Percentiles rank a stretch among this genome's conserved stretches.
These are phyloP conservation scores for Chloebia gouldiae DNA, from an alignment of 2,113 vertebrate species.

Conservation along the genomic window DNA sequence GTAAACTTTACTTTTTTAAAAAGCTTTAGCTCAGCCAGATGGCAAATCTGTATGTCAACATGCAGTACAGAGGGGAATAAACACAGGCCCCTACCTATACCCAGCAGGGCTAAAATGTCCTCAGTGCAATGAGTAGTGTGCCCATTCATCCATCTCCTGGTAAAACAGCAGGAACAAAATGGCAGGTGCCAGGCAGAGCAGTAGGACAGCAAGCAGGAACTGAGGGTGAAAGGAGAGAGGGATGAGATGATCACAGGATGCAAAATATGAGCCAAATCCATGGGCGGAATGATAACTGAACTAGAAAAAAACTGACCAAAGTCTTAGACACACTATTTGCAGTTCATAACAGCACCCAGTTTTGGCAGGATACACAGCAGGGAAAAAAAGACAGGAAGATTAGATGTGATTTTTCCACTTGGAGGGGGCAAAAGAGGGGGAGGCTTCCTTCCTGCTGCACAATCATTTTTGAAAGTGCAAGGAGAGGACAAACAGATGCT, in stretches of 20 bases:
- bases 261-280: not conserved
- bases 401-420: constrained; percentile 29
- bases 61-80: not conserved
- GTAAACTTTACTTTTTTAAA: not conserved
- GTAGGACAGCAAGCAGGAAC: not conserved
- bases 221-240: not conserved
- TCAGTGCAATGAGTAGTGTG: not conserved
- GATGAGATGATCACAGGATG: not conserved
- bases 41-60: not conserved
- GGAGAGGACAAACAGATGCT: not conserved
- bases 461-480: not conserved
- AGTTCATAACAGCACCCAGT: not conserved
- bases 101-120: not conserved
- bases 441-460: constrained; percentile 36
- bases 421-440: not conserved
- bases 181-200: not conserved
- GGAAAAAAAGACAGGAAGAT: constrained; percentile 10
- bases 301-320: not conserved
- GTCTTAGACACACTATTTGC: not conserved
- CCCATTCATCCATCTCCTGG: not conserved
- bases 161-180: not conserved
- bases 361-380: constrained; percentile 14
- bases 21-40: not conserved
- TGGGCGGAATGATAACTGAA: not conserved
- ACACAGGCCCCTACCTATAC: not conserved